Percentiles rank a stretch among this genome's conserved stretches.
Evolutionary conservation across 2,888 invertebrate genomes (phyloP).

Genomic region (Drosophila longiperda): DNA sequence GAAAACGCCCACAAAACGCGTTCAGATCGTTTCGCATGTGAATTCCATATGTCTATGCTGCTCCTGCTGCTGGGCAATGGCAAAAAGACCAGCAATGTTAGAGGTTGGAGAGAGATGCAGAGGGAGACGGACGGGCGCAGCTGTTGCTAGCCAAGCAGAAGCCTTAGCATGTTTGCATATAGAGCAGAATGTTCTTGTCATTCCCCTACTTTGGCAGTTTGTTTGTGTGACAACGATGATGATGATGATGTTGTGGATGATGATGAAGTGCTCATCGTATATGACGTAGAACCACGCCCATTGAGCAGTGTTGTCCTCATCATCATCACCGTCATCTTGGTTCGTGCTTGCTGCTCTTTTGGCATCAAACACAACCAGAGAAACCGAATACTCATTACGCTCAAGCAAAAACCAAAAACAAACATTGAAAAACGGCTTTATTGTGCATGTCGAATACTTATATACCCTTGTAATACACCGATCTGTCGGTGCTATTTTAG

Average conservation of each 20-base stretch:
- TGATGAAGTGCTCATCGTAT: not conserved
- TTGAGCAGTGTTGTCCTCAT: conserved; percentile 27
- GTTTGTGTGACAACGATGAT: conserved; percentile 29
- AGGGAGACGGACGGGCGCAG: not conserved
- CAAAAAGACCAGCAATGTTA: conserved; percentile 10
- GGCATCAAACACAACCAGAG: conserved; percentile 23
- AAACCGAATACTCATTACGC: conserved; percentile 63
- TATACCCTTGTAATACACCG: not conserved
- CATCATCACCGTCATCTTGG: conserved; percentile 22
- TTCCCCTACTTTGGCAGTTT: conserved; percentile 42
- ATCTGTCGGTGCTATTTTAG: not conserved
- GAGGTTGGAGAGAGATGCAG: no score
- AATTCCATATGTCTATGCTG: conserved; percentile 16
- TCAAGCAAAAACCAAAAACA: conserved; percentile 22
- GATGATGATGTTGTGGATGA: conserved; percentile 10
- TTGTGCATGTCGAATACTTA: not conserved
- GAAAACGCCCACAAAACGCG: conserved; percentile 60
- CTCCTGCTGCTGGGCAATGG: conserved; percentile 7
- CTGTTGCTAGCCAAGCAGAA: conserved; percentile 21
- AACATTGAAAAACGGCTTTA: not conserved
- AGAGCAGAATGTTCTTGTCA: conserved; percentile 56
- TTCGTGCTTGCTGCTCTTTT: conserved; percentile 35
- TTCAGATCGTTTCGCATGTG: conserved; percentile 28
- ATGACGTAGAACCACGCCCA: conserved; percentile 22
- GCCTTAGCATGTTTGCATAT: conserved; percentile 52